Percentiles rank a stretch among this genome's conserved stretches.
phyloP scores from a whole-genome alignment of 2,888 invertebrate genomes.

The Microplitis manilae region DNA sequence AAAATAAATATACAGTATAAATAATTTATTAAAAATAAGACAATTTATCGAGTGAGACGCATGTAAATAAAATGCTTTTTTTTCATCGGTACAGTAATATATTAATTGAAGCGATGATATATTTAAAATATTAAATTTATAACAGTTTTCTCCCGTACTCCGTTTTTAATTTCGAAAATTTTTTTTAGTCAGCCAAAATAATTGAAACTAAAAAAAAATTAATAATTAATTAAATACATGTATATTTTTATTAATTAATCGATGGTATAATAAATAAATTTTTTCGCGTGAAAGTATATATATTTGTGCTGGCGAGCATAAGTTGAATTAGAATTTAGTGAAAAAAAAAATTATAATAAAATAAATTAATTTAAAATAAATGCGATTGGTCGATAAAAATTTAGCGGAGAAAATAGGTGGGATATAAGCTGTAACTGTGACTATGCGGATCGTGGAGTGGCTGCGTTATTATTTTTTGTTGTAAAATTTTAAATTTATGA shows the following conservation, averaged over 20 bases:
- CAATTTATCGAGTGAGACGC: slow-evolving; percentile 45
- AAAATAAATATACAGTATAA: slow-evolving; percentile 38
- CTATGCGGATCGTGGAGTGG: slow-evolving; percentile 71
- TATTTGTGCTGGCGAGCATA: slow-evolving; percentile 44
- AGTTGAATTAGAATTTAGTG: slow-evolving; percentile 55
- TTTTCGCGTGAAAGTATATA: slow-evolving; percentile 59
- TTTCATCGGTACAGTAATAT: slow-evolving; percentile 34
- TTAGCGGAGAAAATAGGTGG: slow-evolving; percentile 56
- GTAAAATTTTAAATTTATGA: slow-evolving; percentile 38
- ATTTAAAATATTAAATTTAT: slow-evolving; percentile 25
- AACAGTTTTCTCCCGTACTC: slow-evolving; percentile 34
- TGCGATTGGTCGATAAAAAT: slow-evolving; percentile 18
- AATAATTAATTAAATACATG: neutral
- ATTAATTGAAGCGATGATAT: slow-evolving; percentile 14
- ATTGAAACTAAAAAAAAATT: slow-evolving; percentile 41
- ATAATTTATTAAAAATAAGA: slow-evolving; percentile 41
- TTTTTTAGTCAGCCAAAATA: neutral
- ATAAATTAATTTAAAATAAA: slow-evolving; percentile 30
- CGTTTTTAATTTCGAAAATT: neutral
- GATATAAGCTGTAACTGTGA: slow-evolving; percentile 71
- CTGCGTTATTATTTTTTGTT: slow-evolving; percentile 56
- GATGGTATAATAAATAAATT: slow-evolving; percentile 55
- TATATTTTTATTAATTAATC: slow-evolving; percentile 52
- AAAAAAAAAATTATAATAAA: slow-evolving; percentile 25
- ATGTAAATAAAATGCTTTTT: slow-evolving; percentile 59